Percentiles rank a stretch among this genome's conserved stretches.
These are phyloP conservation scores for Percopsis omiscomaycus DNA, from an alignment of 2,797 vertebrate genomes.

Conservation along the genomic window DNA sequence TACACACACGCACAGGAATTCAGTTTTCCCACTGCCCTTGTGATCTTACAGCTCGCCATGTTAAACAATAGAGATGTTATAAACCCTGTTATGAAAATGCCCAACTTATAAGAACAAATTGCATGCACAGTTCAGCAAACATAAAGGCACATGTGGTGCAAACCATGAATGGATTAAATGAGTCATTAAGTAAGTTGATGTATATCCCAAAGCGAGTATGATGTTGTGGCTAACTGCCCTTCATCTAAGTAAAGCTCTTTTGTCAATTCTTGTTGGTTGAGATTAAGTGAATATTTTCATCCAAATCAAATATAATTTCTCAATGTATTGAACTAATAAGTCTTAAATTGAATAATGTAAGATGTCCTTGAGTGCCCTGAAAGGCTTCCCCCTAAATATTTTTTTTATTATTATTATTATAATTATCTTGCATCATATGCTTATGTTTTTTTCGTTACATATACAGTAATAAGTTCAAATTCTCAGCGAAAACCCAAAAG, in stretches of 20 bases:
- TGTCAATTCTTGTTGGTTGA: slow-evolving; percentile 12
- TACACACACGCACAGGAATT: not conserved
- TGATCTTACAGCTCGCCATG: not conserved
- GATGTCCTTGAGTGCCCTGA: too few relatives aligned
- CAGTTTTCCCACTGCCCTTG: not conserved
- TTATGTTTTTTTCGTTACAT: too few relatives aligned
- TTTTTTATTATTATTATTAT: too few relatives aligned
- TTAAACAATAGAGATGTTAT: not conserved
- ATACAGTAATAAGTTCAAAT: too few relatives aligned
- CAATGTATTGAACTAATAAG: not conserved
- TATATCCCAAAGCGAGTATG: not conserved
- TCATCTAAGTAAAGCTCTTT: not conserved
- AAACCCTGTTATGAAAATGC: too few relatives aligned
- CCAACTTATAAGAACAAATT: too few relatives aligned
- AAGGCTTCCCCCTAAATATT: too few relatives aligned
- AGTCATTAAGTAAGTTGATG: not conserved
- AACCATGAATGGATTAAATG: not conserved
- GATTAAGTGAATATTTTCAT: slow-evolving; percentile 7
- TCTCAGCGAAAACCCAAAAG: too few relatives aligned
- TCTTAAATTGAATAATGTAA: too few relatives aligned
- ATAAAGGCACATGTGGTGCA: slow-evolving; percentile 1
- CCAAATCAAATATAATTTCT: not conserved
- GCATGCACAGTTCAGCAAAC: not conserved
- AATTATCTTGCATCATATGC: too few relatives aligned
- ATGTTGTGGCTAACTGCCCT: not conserved